Base-by-base conservation (phyloP, 1,140 invertebrate species). In the Planococcus citri region DNA sequence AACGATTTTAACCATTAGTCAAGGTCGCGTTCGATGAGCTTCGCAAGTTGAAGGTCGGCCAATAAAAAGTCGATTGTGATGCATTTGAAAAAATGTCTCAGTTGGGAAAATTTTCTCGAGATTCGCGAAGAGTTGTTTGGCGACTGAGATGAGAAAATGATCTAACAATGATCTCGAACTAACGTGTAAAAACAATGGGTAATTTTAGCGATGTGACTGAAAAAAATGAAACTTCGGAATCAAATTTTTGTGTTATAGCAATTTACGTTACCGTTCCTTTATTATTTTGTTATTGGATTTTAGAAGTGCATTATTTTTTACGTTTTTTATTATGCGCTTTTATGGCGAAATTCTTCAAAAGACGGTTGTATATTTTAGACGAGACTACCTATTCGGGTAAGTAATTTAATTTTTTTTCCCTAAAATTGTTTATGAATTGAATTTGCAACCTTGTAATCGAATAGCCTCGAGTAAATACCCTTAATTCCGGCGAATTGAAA, bases 271-370 rank as follows among this genome's bases (percentile, higher is more conserved):
- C 60, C 3, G 22, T 64, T 25, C 60, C 60, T 24, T 64, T 64
- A 64, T 27, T 64, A 24, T 27, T 64, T 64, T 64, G 60, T 27
- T 85, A 88, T 74, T 77, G 79, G 21, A 77, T 84, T 61, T 75
- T 88, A 41, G 87, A 88, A 74, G 75, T 88, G 17, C 83, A 88
- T 74, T 88, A 88, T 75, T 88, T 87, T 76, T 74, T 87, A 72
- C 80, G 87, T 73, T 84, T 86, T 78, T 82, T 82, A 72, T 74
- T 86, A 57, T 84, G 83, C 64, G 82, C 86, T 21, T 73, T 87
- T 72, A 74, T 82, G 20, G 86, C 85, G 4, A 79, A 82, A 41
- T 85, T 85, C 70, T 83, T 82, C 73, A 86, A 85, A 75, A 84
- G 84, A 33, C 82, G 78, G 71, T 80, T 83, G 9, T 81, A 84